These are phyloP conservation scores for Caenorhabditis plicata DNA, from an alignment of 2,888 invertebrate species.

Conservation along the genomic window DNA sequence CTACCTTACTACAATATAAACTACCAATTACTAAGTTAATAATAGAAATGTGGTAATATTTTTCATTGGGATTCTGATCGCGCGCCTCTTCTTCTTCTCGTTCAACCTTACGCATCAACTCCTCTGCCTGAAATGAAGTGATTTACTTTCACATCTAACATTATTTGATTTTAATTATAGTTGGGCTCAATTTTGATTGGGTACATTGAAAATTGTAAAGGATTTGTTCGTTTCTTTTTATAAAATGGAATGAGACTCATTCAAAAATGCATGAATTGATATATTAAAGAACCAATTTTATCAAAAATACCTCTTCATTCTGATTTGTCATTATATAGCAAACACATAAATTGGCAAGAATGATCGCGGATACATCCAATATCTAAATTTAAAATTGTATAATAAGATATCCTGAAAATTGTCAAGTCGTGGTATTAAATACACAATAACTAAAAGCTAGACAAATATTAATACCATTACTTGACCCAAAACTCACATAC, in stretches of 20 bases:
- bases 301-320: conserved; percentile 88
- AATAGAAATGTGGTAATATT: conserved; percentile 92
- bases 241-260: too few species aligned
- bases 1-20: conserved; percentile 85
- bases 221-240: too few species aligned
- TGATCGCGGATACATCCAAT: conserved; percentile 91
- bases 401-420: too few species aligned
- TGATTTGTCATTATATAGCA: conserved; percentile 98
- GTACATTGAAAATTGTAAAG: too few species aligned
- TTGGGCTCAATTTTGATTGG: too few species aligned
- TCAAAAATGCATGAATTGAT: too few species aligned
- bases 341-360: conserved; percentile 94
- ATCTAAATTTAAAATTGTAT: conserved; percentile 67
- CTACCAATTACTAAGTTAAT: conserved; percentile 98
- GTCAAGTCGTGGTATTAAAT: too few species aligned
- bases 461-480: not conserved
- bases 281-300: too few species aligned
- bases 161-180: not conserved
- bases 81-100: conserved; percentile 89
- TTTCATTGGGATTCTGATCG: conserved; percentile 88
- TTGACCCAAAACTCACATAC: too few species aligned
- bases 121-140: conserved; percentile 30
- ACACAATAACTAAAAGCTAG: not conserved
- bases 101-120: conserved; percentile 93
- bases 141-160: not conserved